Conservation (phyloP, 1,140 invertebrate genomes). For the Rhopalosiphum padi region DNA sequence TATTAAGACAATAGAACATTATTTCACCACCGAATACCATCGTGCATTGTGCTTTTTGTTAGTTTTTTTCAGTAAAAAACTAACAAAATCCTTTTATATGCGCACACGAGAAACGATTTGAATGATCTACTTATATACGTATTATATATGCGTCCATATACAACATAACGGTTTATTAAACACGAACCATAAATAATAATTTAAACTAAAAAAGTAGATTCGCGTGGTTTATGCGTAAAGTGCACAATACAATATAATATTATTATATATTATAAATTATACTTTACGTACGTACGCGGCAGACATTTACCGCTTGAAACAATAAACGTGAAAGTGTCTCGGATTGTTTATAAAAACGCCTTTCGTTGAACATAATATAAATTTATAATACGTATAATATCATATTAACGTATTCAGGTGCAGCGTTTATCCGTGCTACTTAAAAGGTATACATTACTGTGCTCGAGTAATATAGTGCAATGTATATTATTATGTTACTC, state of each 20-base stretch:
- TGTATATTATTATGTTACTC: not conserved
- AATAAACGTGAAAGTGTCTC: slow-evolving; percentile 1
- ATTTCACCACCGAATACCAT: not conserved
- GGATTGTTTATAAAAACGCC: not conserved
- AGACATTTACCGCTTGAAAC: not conserved
- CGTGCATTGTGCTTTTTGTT: not conserved
- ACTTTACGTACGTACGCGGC: not conserved
- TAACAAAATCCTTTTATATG: not conserved
- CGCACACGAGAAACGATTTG: not conserved
- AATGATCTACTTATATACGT: not conserved
- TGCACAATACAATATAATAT: not conserved
- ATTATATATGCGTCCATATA: not conserved
- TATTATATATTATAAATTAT: too few species aligned
- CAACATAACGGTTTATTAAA: slow-evolving; percentile 2
- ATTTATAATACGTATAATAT: not conserved
- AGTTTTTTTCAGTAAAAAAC: not conserved
- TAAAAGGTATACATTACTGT: not conserved
- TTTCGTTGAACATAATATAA: not conserved
- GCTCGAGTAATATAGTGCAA: not conserved
- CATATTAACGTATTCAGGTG: not conserved
- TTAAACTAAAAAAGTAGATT: not conserved
- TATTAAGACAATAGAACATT: slow-evolving; percentile 38
- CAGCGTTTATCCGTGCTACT: not conserved
- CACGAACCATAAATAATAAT: not conserved
- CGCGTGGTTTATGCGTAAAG: not conserved